These are phyloP conservation scores for Eilema caniola DNA, from an alignment of 2,888 invertebrate genomes.

Conservation along the genomic window DNA sequence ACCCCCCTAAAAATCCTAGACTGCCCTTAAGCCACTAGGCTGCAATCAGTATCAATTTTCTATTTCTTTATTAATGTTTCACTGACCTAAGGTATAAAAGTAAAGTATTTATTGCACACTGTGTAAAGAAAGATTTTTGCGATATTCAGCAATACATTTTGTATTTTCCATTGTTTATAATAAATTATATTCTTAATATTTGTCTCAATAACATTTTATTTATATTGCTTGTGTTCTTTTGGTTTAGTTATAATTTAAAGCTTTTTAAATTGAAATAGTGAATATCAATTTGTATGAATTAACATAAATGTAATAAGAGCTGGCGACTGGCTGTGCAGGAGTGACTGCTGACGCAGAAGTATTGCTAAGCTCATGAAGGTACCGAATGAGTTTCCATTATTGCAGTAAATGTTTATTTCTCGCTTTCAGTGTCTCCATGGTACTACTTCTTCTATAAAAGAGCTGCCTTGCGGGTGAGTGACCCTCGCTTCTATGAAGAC, in stretches of 20 bases:
- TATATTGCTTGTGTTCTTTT: no score
- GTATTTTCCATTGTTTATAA: no score
- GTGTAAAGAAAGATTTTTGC: no score
- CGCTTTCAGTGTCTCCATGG: conserved; percentile 91
- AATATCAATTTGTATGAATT: background rate
- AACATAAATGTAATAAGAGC: background rate
- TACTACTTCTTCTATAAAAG: conserved; percentile 97
- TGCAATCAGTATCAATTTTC: background rate
- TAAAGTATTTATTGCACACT: background rate
- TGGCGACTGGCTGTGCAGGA: background rate
- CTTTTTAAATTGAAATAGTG: background rate
- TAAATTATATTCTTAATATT: no score
- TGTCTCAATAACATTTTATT: no score
- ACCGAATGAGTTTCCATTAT: background rate
- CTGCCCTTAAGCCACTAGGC: no score
- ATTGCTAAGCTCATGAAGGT: background rate
- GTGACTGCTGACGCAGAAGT: background rate
- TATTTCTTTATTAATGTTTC: background rate
- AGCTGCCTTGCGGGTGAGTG: conserved; percentile 94
- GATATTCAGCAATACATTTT: no score
- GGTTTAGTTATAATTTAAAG: background rate
- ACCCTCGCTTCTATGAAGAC: conserved; percentile 96
- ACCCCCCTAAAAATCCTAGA: background rate
- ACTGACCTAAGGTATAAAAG: background rate
- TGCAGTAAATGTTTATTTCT: background rate